Percentiles rank a stretch among this genome's conserved stretches.
phyloP scores from a whole-genome alignment of 2,797 vertebrate genomes.

The Mionectes olivaceus region DNA sequence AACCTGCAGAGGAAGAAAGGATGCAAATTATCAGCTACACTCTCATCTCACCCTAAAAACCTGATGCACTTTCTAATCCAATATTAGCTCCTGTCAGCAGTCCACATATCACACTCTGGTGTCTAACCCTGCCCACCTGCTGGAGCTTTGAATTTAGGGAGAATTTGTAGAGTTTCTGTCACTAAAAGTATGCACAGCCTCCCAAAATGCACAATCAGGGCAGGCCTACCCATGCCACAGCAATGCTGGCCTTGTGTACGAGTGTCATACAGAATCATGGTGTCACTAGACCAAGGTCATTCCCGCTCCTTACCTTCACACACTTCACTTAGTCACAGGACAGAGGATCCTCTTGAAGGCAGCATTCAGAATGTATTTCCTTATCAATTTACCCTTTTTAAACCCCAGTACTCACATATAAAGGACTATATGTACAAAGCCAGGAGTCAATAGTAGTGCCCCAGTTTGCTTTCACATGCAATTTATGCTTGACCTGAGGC shows the following conservation, averaged over 20 bases:
- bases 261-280: not conserved
- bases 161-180: not conserved
- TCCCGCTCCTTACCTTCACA: not conserved
- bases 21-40: not conserved
- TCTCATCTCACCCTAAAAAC: not conserved
- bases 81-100: not conserved
- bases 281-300: not conserved
- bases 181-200: not conserved
- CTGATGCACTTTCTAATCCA: not conserved
- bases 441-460: not conserved
- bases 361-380: not conserved
- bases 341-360: not conserved
- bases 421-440: not conserved
- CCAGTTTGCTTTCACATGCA: not conserved
- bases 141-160: not conserved
- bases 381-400: not conserved
- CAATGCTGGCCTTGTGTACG: fast-evolving
- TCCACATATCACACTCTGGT: too few relatives aligned
- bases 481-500: not conserved
- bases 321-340: not conserved
- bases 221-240: not conserved
- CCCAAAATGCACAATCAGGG: not conserved
- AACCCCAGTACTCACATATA: not conserved
- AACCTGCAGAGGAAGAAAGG: not conserved
- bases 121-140: not conserved